Evolutionary conservation across 2,888 invertebrate species (phyloP), one percentile per base, ranked within the genome.

Genomic region (Bimastos eiseni): DNA sequence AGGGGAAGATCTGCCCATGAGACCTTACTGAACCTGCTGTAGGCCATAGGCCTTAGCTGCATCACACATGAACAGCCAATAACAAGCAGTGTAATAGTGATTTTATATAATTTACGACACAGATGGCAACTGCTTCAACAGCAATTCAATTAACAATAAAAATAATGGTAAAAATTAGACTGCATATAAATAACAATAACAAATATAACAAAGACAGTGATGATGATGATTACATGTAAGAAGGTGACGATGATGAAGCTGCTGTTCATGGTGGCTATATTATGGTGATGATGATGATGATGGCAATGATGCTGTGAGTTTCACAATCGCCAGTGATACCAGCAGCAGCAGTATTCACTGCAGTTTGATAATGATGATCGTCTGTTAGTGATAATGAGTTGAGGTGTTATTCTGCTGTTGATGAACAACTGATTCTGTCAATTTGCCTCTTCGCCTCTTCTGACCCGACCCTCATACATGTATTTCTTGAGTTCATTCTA

Each of bases 201-300:
- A 70, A 70, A 24, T n/a, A 83, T 33, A 37, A 70, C 55, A 34
- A 70, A 33, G 83, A 70, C 11, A 37, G 38, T 90, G 90, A 90
- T 90, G 49, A 89, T 89, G 89, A 89, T 89, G 89, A 89, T 89
- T 70, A 89, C 70, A 36, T 38, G 70, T 36, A 90, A 83, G 34
- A 90, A 83, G 38, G 17, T 86, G 90, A 90, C 38, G 88, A 90
- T 90, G 90, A 88, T 90, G 88, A 90, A 8, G 90, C 84, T 90
- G 90, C 70, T 86, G 37, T 30, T 90, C 37, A 84, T 90, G 90
- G 34, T 90, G 84, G 83, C 83, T 19, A 90, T 90, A 44, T 88
- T 88, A 90, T 88, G 88, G 88, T 90, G 90, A 34, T 90, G 90
- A 88, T 88, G 88, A 90, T 90, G 90, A 90, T 49, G 88, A 88